Conservation (phyloP, 2,888 invertebrate genomes). For the Sycophila texana region DNA sequence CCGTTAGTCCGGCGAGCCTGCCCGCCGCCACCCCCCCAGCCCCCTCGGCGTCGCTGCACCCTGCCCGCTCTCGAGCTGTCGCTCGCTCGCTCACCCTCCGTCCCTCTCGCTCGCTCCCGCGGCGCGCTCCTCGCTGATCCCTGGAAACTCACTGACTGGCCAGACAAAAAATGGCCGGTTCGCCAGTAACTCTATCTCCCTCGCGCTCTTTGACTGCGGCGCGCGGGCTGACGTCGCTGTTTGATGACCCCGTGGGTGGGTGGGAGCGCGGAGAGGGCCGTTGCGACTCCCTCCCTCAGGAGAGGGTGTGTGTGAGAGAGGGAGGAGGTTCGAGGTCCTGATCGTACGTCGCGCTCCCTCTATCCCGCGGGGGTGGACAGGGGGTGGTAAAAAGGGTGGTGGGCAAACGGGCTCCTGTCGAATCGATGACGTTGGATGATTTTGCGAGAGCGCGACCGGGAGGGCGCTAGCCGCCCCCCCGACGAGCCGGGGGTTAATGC, state of each 20-base stretch:
- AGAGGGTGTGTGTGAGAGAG: conserved; percentile 57
- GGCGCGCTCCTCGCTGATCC: conserved; percentile 71
- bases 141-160: conserved; percentile 75
- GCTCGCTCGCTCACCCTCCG: conserved; percentile 58
- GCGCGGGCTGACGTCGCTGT: conserved; percentile 73
- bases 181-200: conserved; percentile 59
- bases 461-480: not conserved
- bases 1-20: conserved; percentile 60
- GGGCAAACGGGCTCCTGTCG: conserved; percentile 60
- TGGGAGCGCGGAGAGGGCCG: conserved; percentile 45
- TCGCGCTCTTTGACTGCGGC: conserved; percentile 4
- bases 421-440: conserved; percentile 73
- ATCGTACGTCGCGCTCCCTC: conserved; percentile 36
- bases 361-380: conserved; percentile 45
- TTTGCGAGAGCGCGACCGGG: conserved; percentile 65
- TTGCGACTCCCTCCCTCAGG: conserved; percentile 36
- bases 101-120: conserved; percentile 57
- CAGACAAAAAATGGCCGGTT: conserved; percentile 76
- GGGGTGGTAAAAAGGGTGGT: conserved; percentile 64
- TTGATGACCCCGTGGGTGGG: conserved; percentile 72
- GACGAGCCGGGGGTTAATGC: conserved; percentile 60
- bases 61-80: conserved; percentile 57
- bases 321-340: conserved; percentile 45
- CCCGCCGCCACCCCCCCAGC: conserved; percentile 57
- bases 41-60: conserved; percentile 54